Conservation (phyloP, 2,113 vertebrate species). For the Prinia subflava region DNA sequence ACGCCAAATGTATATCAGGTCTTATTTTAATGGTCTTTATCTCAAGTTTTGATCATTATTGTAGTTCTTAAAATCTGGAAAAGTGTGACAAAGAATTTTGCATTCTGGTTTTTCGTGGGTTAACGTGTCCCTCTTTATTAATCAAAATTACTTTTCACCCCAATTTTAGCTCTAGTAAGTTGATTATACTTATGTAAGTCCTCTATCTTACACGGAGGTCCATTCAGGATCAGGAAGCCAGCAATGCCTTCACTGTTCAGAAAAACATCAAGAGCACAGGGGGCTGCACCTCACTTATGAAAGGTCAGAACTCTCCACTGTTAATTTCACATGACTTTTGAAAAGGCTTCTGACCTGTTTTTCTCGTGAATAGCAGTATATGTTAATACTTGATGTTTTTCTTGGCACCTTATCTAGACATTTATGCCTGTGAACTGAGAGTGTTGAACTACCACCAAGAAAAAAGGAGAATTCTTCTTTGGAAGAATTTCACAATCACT, state of each 20-base stretch:
- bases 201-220: neutral
- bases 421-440: neutral
- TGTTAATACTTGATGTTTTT: neutral
- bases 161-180: neutral
- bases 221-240: neutral
- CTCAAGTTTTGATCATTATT: neutral
- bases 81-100: neutral
- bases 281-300: neutral
- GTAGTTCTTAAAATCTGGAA: neutral
- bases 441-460: neutral
- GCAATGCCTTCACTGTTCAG: neutral
- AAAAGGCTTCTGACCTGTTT: neutral
- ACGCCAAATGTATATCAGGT: neutral
- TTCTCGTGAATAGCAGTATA: neutral
- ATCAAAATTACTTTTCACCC: neutral
- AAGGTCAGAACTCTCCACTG: neutral
- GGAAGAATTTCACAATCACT: neutral
- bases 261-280: neutral
- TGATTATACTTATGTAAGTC: neutral
- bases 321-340: neutral
- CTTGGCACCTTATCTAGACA: neutral
- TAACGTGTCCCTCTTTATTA: neutral
- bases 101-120: neutral
- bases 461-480: neutral
- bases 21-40: neutral